These are phyloP conservation scores for Tautogolabrus adspersus DNA, from an alignment of 2,113 vertebrate genomes.

Conservation along the genomic window DNA sequence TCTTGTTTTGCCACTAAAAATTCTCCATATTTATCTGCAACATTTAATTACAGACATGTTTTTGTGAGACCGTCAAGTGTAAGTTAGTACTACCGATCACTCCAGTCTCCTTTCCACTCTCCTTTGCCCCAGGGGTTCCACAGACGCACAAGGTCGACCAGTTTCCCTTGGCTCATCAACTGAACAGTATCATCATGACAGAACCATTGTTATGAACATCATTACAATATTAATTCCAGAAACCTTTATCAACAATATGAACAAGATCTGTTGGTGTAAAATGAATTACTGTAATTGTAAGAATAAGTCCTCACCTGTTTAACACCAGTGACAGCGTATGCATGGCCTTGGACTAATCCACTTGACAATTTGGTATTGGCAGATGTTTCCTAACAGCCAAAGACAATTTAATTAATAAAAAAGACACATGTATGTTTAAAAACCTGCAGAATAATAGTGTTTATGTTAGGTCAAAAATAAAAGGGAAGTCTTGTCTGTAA, in stretches of 20 bases:
- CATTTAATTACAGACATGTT: background rate
- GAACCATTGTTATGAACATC: no score
- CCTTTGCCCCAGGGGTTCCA: constrained; percentile 87
- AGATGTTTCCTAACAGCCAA: constrained; percentile 55
- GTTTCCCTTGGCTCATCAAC: constrained; percentile 77
- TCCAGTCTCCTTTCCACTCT: constrained; percentile 90
- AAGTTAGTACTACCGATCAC: constrained; percentile 82
- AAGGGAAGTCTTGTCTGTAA: no score
- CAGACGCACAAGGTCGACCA: constrained; percentile 84
- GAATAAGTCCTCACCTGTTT: constrained; percentile 77
- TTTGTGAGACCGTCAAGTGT: background rate
- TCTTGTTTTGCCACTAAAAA: no score
- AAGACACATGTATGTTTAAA: no score
- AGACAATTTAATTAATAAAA: background rate
- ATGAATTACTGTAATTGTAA: no score
- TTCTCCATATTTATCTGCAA: background rate
- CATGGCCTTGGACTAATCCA: constrained; percentile 86
- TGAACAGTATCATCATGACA: constrained; percentile 43
- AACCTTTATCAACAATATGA: no score
- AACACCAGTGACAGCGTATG: constrained; percentile 88
- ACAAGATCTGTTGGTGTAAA: no score
- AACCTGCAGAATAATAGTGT: no score
- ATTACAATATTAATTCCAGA: no score
- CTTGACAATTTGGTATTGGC: constrained; percentile 60
- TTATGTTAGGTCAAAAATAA: no score